Percentiles rank a stretch among this genome's conserved stretches.
phyloP scores from a whole-genome alignment of 2,797 vertebrate species.

The Chloroceryle amazona region DNA sequence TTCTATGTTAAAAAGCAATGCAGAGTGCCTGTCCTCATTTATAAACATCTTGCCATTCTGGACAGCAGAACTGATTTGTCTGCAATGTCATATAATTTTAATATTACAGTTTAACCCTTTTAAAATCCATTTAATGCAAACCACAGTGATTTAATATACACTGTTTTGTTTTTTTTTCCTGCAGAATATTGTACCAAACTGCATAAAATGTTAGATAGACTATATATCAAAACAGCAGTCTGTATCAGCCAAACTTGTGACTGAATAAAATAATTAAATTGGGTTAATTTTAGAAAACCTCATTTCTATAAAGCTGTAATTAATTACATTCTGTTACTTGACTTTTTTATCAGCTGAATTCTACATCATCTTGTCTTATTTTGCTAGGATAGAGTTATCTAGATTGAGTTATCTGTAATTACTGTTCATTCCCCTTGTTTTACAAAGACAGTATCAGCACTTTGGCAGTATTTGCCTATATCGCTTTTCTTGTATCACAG shows the following conservation, averaged over 20 bases:
- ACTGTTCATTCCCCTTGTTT: background rate
- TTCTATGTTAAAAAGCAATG: background rate
- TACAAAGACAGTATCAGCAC: background rate
- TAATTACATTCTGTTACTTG: background rate
- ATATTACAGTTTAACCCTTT: background rate
- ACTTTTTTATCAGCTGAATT: background rate
- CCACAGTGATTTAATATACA: background rate
- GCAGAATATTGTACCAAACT: background rate
- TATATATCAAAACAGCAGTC: background rate
- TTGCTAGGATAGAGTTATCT: background rate
- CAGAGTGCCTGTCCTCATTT: background rate
- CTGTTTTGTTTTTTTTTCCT: background rate
- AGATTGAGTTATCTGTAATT: background rate
- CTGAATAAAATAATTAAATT: background rate
- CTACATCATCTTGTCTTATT: background rate
- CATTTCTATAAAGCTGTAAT: background rate
- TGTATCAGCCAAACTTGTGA: background rate
- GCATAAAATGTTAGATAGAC: background rate
- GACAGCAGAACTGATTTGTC: background rate
- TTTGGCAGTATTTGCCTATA: background rate
- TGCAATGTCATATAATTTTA: background rate
- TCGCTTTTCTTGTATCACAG: background rate
- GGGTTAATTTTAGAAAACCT: accelerated
- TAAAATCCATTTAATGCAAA: background rate
- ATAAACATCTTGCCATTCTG: background rate